These are phyloP conservation scores for Heteropelma amictum DNA, from an alignment of 2,888 invertebrate genomes.

Conservation along the genomic window DNA sequence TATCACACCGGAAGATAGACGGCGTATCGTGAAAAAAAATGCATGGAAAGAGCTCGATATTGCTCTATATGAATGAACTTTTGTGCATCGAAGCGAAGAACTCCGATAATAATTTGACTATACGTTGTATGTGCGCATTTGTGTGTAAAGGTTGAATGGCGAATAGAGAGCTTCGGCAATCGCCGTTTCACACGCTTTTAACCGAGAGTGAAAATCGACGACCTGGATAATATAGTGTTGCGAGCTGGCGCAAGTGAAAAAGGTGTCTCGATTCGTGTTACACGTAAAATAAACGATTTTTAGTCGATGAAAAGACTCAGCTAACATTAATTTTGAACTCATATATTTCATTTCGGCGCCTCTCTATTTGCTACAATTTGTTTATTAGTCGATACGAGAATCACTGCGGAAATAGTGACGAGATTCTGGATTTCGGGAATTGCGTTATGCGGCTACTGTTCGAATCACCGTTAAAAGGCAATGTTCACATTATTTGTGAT, in stretches of 20 bases:
- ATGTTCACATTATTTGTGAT: slow-evolving; percentile 35
- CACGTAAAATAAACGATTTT: not conserved
- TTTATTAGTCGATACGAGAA: too few species aligned
- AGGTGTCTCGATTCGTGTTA: not conserved
- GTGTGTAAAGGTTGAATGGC: not conserved
- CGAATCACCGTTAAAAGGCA: slow-evolving; percentile 49
- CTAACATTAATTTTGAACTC: too few species aligned
- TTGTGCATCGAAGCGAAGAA: slow-evolving; percentile 42
- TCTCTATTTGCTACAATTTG: too few species aligned
- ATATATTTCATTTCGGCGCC: too few species aligned
- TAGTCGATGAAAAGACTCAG: too few species aligned
- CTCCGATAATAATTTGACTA: slow-evolving; percentile 47
- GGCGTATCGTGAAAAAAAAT: not conserved
- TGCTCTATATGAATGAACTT: slow-evolving; percentile 12
- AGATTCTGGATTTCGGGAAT: not conserved
- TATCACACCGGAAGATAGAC: not conserved
- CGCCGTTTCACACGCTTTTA: slow-evolving; percentile 8
- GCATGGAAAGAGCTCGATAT: not conserved
- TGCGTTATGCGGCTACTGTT: slow-evolving; percentile 1
- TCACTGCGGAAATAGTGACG: too few species aligned
- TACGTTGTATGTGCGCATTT: not conserved
- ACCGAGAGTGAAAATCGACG: slow-evolving; percentile 22
- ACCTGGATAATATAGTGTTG: slow-evolving; percentile 44
- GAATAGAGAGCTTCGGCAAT: not conserved
- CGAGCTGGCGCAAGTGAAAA: not conserved